phyloP scores from a whole-genome alignment of 2,888 invertebrate genomes.

The Conistra vaccinii region DNA sequence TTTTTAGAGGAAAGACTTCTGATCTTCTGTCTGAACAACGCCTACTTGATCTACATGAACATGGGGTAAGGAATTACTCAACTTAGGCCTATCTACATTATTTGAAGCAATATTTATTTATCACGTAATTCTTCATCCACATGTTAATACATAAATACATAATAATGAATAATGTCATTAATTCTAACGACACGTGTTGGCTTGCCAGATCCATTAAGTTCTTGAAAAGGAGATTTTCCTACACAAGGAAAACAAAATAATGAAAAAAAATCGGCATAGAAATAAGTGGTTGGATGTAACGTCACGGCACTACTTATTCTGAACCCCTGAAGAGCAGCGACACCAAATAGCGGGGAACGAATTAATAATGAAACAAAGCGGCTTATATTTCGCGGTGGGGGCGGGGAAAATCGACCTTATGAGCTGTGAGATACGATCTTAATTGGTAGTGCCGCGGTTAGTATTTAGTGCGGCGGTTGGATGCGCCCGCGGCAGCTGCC shows the following conservation, averaged over 20 bases:
- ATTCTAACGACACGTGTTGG: slow-evolving; percentile 8
- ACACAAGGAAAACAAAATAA: slow-evolving; percentile 65
- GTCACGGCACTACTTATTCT: slow-evolving; percentile 82
- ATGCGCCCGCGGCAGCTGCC: slow-evolving; percentile 83
- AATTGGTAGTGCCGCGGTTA: slow-evolving; percentile 80
- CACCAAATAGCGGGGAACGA: slow-evolving; percentile 88
- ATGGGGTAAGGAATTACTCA: background rate
- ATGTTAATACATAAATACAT: slow-evolving; percentile 3
- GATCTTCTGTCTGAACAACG: background rate
- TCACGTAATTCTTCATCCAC: background rate
- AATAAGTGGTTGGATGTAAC: slow-evolving; percentile 79
- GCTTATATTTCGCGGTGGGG: slow-evolving; percentile 77
- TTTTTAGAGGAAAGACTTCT: background rate
- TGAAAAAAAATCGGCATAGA: slow-evolving; percentile 70
- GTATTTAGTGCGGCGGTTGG: slow-evolving; percentile 80
- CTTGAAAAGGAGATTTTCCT: slow-evolving; percentile 54
- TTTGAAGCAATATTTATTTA: background rate
- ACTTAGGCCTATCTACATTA: background rate
- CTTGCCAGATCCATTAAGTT: slow-evolving; percentile 39
- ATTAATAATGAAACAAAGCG: slow-evolving; percentile 87
- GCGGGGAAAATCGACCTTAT: slow-evolving; percentile 82
- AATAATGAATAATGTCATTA: slow-evolving; percentile 5
- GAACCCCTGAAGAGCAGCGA: slow-evolving; percentile 85
- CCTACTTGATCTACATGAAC: background rate
- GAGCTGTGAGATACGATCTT: slow-evolving; percentile 83